Percentiles rank a stretch among this genome's conserved stretches.
phyloP scores from a whole-genome alignment of 1,140 invertebrate species.

The Rhyzopertha dominica region DNA sequence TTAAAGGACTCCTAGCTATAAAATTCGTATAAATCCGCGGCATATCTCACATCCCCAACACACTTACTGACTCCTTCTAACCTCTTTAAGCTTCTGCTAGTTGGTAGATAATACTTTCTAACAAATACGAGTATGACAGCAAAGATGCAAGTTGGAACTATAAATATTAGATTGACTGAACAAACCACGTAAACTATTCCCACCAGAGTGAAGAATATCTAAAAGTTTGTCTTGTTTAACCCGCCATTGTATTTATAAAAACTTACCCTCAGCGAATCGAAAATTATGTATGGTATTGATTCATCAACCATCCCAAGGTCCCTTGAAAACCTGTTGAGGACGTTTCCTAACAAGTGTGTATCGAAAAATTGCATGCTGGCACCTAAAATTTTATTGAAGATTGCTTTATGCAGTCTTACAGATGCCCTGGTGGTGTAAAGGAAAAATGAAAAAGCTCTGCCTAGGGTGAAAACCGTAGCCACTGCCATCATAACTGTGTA shows the following conservation, averaged over 20 bases:
- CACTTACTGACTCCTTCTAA: constrained; percentile 59
- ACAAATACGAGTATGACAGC: constrained; percentile 52
- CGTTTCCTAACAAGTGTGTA: constrained; percentile 46
- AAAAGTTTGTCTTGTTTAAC: constrained; percentile 10
- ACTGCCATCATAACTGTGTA: constrained; percentile 16
- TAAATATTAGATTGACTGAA: constrained; percentile 25
- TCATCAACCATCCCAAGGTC: constrained; percentile 61
- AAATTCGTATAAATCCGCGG: constrained; percentile 16
- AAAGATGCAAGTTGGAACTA: constrained; percentile 48
- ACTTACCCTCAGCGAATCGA: constrained; percentile 33
- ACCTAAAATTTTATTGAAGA: constrained; percentile 57
- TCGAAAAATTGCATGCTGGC: constrained; percentile 66
- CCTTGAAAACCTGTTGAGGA: constrained; percentile 60
- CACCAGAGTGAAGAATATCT: constrained; percentile 23
- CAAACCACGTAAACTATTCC: constrained; percentile 27
- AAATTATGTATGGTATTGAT: constrained; percentile 51
- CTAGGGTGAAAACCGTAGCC: constrained; percentile 5
- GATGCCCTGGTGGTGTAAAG: constrained; percentile 59
- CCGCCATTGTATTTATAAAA: constrained; percentile 8
- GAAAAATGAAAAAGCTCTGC: constrained; percentile 45
- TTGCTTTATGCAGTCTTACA: constrained; percentile 58
- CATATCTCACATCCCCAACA: neutral
- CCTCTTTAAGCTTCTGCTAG: constrained; percentile 60
- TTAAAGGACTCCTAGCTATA: constrained; percentile 57
- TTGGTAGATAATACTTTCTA: constrained; percentile 56